Evolutionary conservation across 2,113 vertebrate species (phyloP).

Genomic region (Shinisaurus crocodilurus): DNA sequence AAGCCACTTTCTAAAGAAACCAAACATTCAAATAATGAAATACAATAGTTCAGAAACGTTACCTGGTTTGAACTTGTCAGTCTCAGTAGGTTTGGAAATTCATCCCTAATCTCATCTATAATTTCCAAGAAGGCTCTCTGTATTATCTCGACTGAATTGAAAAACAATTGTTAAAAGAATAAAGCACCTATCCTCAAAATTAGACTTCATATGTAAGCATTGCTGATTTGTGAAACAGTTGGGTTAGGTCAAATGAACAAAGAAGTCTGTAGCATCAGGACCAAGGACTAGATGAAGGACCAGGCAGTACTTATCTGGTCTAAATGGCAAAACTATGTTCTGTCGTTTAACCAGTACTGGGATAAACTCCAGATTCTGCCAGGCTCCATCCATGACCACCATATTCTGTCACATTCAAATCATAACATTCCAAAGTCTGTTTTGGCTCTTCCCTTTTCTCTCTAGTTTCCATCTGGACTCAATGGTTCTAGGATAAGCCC

Average conservation of each 20-base stretch:
- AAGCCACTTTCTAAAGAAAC: neutral
- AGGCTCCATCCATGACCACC: neutral
- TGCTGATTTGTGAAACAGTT: neutral
- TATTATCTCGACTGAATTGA: constrained; percentile 56
- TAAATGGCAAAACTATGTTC: neutral
- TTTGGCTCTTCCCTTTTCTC: neutral
- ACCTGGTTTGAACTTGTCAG: constrained; percentile 59
- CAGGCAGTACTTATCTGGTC: neutral
- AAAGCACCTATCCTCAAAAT: neutral
- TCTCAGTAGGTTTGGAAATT: constrained; percentile 59
- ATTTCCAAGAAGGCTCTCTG: constrained; percentile 67
- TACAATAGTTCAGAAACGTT: constrained; percentile 21
- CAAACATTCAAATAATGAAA: neutral
- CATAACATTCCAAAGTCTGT: neutral
- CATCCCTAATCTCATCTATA: constrained; percentile 69
- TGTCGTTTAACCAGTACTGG: neutral
- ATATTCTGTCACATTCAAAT: neutral
- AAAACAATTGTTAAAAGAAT: constrained; percentile 32
- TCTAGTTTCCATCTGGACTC: neutral
- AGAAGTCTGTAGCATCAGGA: neutral
- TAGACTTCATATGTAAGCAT: neutral
- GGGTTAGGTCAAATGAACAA: neutral
- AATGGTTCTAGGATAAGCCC: neutral
- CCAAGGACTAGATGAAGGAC: neutral
- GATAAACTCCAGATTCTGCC: neutral